Evolutionary conservation across 2,113 vertebrate genomes (phyloP).

Genomic region (Felis chaus): DNA sequence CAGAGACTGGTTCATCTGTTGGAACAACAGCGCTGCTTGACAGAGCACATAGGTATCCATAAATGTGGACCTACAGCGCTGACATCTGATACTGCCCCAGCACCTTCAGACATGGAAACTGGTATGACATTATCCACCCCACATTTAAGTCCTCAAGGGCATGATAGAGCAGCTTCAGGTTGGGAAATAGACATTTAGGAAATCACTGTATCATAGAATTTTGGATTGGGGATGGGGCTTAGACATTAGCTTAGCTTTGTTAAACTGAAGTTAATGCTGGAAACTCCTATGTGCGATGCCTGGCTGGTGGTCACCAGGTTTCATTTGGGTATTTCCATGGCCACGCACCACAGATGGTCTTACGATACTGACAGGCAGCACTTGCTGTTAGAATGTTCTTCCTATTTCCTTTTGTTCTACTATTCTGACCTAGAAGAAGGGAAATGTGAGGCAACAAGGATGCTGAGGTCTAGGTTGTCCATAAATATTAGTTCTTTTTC

Average conservation of each 20-base stretch:
- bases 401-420: neutral
- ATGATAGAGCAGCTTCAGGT: neutral
- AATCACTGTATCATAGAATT: neutral
- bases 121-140: neutral
- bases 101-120: fast-evolving
- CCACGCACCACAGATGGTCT: neutral
- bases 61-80: too few species aligned
- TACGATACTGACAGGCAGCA: neutral
- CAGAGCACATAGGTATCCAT: neutral
- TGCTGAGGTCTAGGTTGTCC: neutral
- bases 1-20: neutral
- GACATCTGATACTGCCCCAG: fast-evolving
- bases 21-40: neutral
- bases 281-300: neutral
- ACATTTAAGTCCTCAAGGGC: neutral
- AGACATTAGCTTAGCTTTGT: neutral
- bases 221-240: neutral
- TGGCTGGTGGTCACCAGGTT: neutral
- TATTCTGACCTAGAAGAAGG: neutral
- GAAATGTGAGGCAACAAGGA: neutral
- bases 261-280: neutral
- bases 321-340: neutral
- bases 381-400: neutral
- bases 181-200: neutral
- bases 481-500: neutral